A percentile compares a stretch with the other conserved stretches of the same genome.
Evolutionary conservation across 2,113 vertebrate genomes (phyloP).

Genomic region (Chloroceryle aenea): DNA sequence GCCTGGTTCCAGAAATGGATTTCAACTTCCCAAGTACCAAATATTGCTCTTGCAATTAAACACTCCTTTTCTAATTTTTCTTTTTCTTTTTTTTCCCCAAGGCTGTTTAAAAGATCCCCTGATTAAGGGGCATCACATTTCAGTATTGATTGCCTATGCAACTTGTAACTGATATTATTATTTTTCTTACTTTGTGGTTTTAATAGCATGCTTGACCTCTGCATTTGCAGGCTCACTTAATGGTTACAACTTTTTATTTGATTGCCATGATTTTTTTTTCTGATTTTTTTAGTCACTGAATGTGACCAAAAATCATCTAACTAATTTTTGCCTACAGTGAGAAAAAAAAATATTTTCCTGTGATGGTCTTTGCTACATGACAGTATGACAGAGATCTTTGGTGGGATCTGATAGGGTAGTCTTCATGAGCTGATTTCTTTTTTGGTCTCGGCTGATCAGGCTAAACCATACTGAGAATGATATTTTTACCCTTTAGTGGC

Average conservation of each 20-base stretch:
- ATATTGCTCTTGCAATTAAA: slow-evolving; percentile 1
- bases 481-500: neutral
- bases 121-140: neutral
- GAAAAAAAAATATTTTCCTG: neutral
- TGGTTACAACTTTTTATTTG: neutral
- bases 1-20: neutral
- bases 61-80: neutral
- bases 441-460: neutral
- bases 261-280: neutral
- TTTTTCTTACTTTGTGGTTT: neutral
- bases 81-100: neutral
- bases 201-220: neutral
- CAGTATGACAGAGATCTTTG: neutral
- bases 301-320: neutral
- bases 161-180: neutral
- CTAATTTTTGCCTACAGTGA: neutral
- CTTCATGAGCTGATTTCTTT: neutral
- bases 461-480: neutral
- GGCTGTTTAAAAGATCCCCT: neutral
- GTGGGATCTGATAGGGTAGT: neutral
- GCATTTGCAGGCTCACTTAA: neutral
- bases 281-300: neutral
- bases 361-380: neutral
- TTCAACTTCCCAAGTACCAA: neutral
- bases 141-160: neutral